Conservation (phyloP, 2,113 vertebrate species). For the Procavia capensis region DNA sequence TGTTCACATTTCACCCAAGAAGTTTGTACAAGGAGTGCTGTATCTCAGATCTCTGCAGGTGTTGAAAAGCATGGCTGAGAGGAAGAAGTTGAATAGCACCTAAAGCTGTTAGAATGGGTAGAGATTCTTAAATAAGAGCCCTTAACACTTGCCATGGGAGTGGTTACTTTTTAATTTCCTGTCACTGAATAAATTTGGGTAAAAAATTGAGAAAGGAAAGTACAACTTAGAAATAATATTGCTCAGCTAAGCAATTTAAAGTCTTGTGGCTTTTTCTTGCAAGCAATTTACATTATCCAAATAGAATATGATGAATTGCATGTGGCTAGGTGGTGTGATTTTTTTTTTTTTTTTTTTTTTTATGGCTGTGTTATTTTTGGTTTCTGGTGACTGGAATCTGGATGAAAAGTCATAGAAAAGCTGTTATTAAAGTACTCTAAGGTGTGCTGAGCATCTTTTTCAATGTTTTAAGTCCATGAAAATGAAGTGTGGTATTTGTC, state of each 20-base stretch:
- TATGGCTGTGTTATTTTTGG: not conserved
- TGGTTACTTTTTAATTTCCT: conserved; percentile 59
- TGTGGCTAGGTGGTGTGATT: not conserved
- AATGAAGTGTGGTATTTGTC: not conserved
- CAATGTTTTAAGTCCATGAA: not conserved
- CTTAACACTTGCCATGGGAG: not conserved
- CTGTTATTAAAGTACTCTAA: not conserved
- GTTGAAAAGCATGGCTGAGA: not conserved
- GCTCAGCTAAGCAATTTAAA: conserved; percentile 31
- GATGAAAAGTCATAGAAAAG: not conserved
- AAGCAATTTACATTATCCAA: not conserved
- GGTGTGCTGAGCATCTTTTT: not conserved
- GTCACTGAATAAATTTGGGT: conserved; percentile 40
- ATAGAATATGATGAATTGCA: not conserved
- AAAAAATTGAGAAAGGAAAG: conserved; percentile 55
- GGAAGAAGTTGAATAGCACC: not conserved
- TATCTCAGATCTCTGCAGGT: not conserved
- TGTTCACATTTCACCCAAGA: not conserved
- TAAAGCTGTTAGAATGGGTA: not conserved
- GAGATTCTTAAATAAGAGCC: not conserved
- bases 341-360: too few species aligned
- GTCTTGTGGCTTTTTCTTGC: conserved; percentile 23
- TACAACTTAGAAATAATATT: conserved; percentile 29
- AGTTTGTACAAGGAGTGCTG: accelerated
- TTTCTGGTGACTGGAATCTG: not conserved